These are phyloP conservation scores for Dicrurus megarhynchus DNA, from an alignment of 2,113 vertebrate species.

Conservation along the genomic window DNA sequence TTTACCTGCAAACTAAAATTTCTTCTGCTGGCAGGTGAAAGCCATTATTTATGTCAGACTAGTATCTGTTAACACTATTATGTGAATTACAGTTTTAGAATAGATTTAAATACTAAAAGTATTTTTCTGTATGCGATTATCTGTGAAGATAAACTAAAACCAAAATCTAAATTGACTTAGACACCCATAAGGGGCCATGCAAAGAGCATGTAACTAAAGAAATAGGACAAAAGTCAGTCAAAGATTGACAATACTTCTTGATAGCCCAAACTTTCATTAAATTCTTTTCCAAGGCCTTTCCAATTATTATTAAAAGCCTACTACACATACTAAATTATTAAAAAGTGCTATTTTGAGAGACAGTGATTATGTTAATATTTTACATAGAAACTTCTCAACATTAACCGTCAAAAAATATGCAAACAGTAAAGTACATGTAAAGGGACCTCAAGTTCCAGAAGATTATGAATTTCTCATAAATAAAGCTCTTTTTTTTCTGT, in stretches of 20 bases:
- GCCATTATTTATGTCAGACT: neutral
- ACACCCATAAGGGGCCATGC: neutral
- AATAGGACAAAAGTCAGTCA: neutral
- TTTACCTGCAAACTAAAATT: neutral
- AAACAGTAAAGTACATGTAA: neutral
- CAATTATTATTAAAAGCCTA: neutral
- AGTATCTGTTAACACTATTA: neutral
- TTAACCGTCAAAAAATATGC: neutral
- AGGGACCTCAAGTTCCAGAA: neutral
- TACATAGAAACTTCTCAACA: neutral
- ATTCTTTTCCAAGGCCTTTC: neutral
- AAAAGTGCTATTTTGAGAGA: neutral
- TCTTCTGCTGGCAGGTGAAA: neutral
- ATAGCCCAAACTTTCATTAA: neutral
- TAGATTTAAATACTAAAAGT: neutral
- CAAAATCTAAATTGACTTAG: neutral
- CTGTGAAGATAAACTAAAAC: neutral
- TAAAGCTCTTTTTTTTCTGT: neutral
- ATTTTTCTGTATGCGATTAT: neutral
- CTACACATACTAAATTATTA: neutral
- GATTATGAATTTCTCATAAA: neutral
- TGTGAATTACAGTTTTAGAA: neutral
- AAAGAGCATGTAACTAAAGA: neutral
- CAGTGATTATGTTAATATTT: neutral
- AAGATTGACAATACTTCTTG: neutral